Percentiles rank a stretch among this genome's conserved stretches.
Evolutionary conservation across 2,797 vertebrate species (phyloP).

Genomic region (Tamandua tetradactyla): DNA sequence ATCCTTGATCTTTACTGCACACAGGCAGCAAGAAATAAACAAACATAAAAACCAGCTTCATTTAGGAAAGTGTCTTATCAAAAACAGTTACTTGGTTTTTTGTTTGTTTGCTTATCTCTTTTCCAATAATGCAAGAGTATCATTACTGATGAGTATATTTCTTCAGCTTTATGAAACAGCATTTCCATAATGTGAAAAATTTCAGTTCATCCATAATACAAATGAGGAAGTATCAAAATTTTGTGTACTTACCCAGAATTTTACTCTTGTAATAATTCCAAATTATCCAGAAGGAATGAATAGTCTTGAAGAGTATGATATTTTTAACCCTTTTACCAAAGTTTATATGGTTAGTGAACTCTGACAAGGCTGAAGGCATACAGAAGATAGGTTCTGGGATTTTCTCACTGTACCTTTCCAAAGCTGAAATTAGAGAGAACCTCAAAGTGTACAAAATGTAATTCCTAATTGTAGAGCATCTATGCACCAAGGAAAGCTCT

Average conservation of each 20-base stretch:
- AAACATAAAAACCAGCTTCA: no score
- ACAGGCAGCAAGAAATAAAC: no score
- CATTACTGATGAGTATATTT: no score
- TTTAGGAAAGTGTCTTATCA: no score
- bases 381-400: slow-evolving; percentile 89
- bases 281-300: slow-evolving; percentile 79
- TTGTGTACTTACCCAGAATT: slow-evolving; percentile 84
- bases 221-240: background rate
- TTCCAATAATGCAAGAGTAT: no score
- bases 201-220: no score
- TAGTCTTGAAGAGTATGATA: slow-evolving; percentile 82
- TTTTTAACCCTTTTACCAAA: slow-evolving; percentile 89
- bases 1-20: no score
- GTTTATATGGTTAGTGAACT: slow-evolving; percentile 89
- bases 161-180: no score
- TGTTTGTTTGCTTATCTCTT: no score
- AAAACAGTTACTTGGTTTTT: no score
- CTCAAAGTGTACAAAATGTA: slow-evolving; percentile 88
- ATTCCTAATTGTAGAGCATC: slow-evolving; percentile 86
- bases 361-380: slow-evolving; percentile 86
- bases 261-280: slow-evolving; percentile 88
- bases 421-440: slow-evolving; percentile 85
- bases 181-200: no score
- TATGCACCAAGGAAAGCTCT: slow-evolving; percentile 86
- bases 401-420: slow-evolving; percentile 90